Evolutionary conservation across 2,113 vertebrate species (phyloP).

Genomic region (Hassar affinis): DNA sequence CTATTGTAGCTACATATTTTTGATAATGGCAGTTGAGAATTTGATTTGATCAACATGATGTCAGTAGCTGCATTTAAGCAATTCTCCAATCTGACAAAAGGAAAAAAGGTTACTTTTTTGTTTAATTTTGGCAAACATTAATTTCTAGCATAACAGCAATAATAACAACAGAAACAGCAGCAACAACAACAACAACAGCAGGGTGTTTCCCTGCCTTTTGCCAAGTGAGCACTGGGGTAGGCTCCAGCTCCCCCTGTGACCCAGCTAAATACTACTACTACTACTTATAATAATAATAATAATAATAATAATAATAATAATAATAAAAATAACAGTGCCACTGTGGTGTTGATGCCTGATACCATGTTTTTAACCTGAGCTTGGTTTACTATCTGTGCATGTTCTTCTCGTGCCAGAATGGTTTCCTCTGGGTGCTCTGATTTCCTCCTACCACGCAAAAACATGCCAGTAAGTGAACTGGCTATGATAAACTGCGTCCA

Average conservation of each 20-base stretch:
- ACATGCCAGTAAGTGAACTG: not conserved
- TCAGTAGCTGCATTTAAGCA: not conserved
- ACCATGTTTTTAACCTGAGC: not conserved
- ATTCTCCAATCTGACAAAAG: not conserved
- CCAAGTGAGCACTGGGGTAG: too few relatives aligned
- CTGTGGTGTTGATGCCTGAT: not conserved
- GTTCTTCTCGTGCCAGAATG: not conserved
- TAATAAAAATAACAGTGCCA: not conserved
- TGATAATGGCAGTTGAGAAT: not conserved
- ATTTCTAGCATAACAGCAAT: not conserved
- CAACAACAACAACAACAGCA: not conserved
- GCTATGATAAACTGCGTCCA: not conserved
- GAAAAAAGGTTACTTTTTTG: not conserved
- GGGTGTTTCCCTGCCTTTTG: too few relatives aligned
- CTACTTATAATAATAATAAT: too few relatives aligned
- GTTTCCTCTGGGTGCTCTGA: not conserved
- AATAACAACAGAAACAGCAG: too few relatives aligned
- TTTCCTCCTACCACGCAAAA: not conserved
- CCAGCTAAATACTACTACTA: too few relatives aligned
- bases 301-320: not conserved
- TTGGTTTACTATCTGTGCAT: not conserved
- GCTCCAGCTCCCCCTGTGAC: too few relatives aligned
- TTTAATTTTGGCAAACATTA: not conserved
- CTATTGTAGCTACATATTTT: not conserved
- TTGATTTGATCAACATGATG: too few relatives aligned